Percentiles rank a stretch among this genome's conserved stretches.
Conservation (phyloP, 1,140 invertebrate species). For the Alviniconcha marisindica region DNA sequence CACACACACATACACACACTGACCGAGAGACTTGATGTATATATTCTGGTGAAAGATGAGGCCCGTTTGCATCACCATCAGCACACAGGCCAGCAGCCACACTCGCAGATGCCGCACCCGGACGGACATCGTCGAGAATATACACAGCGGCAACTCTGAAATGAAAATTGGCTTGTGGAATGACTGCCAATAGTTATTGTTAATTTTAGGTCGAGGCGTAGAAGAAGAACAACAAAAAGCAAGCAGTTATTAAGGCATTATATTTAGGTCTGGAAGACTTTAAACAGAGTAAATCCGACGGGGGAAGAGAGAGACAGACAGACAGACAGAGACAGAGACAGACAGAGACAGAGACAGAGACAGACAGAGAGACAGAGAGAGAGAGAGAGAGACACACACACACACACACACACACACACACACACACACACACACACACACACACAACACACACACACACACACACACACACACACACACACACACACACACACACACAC, state of each 20-base stretch:
- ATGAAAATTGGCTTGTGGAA: neutral
- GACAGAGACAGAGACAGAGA: neutral
- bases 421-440: neutral
- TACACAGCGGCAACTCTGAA: neutral
- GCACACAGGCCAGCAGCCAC: no score
- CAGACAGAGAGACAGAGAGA: neutral
- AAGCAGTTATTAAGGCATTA: neutral
- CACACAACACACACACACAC: neutral
- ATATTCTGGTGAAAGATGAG: no score
- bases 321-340: neutral
- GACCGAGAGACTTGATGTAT: no score
- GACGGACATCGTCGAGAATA: neutral
- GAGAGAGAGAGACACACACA: neutral
- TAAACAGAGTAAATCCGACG: neutral
- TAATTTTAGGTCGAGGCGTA: neutral
- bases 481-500: neutral
- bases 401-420: neutral
- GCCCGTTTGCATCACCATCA: no score
- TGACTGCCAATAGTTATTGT: no score
- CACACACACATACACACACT: no score
- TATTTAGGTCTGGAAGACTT: neutral
- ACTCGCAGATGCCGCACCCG: no score
- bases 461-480: neutral
- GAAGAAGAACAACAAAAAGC: neutral
- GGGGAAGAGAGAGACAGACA: neutral